phyloP scores from a whole-genome alignment of 37 sponge, comb jelly and placozoan genomes.

The Cliona cf. orientalis region DNA sequence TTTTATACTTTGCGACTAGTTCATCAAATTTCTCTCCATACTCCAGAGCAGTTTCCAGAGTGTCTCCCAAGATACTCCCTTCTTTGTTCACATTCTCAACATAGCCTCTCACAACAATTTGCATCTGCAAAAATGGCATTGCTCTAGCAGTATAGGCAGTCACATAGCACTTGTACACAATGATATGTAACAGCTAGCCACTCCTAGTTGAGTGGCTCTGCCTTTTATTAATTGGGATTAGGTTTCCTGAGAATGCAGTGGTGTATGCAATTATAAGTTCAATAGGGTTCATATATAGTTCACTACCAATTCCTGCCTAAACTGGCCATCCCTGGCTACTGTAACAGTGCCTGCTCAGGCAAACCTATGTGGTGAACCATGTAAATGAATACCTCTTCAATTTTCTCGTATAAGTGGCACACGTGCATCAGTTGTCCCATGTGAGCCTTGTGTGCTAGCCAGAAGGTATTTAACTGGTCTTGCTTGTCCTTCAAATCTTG shows the following conservation, averaged over 20 bases:
- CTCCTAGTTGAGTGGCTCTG: too few relatives aligned
- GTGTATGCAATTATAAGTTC: too few relatives aligned
- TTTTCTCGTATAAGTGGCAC: constrained; percentile 64
- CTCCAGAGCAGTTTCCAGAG: constrained; percentile 46
- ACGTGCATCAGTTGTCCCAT: constrained; percentile 72
- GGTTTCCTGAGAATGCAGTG: too few relatives aligned
- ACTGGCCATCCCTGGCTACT: too few relatives aligned
- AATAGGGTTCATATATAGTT: too few relatives aligned
- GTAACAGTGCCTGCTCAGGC: too few relatives aligned
- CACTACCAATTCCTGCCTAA: too few relatives aligned
- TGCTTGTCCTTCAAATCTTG: constrained; percentile 44
- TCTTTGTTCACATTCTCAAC: constrained; percentile 32
- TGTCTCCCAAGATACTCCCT: constrained; percentile 24
- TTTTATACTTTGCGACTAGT: constrained; percentile 59
- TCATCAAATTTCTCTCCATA: constrained; percentile 47
- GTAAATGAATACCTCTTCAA: constrained; percentile 60
- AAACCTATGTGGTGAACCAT: too few relatives aligned
- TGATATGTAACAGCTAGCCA: too few relatives aligned
- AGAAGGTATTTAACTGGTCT: constrained; percentile 52
- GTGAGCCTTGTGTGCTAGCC: constrained; percentile 68
- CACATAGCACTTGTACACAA: too few relatives aligned
- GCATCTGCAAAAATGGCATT: constrained; percentile 14
- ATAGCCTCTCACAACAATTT: constrained; percentile 18
- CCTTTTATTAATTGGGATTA: too few relatives aligned
- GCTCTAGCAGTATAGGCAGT: too few relatives aligned